A percentile compares a stretch with the other conserved stretches of the same genome.
Conservation (phyloP, 2,797 vertebrate species). For the Cossypha polioptera region DNA sequence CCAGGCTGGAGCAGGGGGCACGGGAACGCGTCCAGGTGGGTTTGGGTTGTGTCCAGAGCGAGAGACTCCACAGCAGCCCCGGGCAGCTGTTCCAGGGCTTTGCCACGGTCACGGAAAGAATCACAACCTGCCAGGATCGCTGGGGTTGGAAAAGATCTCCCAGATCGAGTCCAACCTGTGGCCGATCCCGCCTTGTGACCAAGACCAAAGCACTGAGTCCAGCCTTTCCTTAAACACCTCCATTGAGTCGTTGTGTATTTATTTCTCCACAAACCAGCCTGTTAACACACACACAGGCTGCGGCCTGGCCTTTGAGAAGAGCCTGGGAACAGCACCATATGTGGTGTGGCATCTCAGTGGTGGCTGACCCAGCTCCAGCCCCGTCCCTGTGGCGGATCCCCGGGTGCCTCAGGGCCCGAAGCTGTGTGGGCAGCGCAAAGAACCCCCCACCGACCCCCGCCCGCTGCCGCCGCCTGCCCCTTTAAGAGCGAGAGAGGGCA, state of each 20-base stretch:
- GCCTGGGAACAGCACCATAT: fast-evolving
- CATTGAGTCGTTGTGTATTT: not conserved
- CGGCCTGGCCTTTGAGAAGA: too few species aligned
- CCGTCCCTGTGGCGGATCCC: fast-evolving
- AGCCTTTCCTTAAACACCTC: too few species aligned
- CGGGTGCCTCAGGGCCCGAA: too few species aligned
- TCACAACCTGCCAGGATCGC: fast-evolving
- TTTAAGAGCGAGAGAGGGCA: not conserved
- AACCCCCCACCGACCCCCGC: fast-evolving
- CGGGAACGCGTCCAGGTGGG: fast-evolving
- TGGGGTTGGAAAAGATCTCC: not conserved
- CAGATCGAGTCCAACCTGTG: fast-evolving
- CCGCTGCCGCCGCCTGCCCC: not conserved
- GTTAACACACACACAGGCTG: fast-evolving
- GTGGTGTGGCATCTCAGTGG: fast-evolving
- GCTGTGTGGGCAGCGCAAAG: fast-evolving
- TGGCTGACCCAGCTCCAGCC: not conserved
- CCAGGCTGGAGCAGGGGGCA: not conserved
- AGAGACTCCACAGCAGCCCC: not conserved
- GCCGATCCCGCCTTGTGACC: fast-evolving
- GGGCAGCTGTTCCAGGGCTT: not conserved
- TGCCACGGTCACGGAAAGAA: not conserved
- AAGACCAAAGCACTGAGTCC: not conserved
- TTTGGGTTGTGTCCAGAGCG: not conserved
- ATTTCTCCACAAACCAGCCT: not conserved